Evolutionary conservation across 1,140 invertebrate genomes (phyloP).

Genomic region (Neodiprion fabricii): DNA sequence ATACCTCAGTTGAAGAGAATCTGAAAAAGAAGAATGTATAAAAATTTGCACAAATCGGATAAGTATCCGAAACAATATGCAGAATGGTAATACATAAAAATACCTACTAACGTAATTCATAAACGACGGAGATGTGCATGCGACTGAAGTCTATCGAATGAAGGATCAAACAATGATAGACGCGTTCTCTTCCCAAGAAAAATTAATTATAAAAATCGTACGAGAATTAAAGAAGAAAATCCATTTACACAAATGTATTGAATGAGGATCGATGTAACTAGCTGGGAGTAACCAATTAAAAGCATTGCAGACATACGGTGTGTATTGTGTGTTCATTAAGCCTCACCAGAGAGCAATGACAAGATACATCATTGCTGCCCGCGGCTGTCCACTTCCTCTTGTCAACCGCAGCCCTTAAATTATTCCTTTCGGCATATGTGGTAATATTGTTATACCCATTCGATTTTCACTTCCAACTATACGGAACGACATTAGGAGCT

Average conservation of each 20-base stretch:
- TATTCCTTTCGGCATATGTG: not conserved
- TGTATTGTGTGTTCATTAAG: not conserved
- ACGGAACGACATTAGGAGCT: too few species aligned
- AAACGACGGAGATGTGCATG: not conserved
- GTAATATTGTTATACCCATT: too few species aligned
- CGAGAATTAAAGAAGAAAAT: conserved; percentile 19
- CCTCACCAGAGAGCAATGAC: not conserved
- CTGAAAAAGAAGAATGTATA: not conserved
- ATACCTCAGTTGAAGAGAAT: not conserved
- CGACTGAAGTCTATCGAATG: not conserved
- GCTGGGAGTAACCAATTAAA: conserved; percentile 49
- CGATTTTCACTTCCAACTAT: too few species aligned
- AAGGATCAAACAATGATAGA: too few species aligned
- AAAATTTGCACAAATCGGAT: not conserved
- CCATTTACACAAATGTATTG: conserved; percentile 24
- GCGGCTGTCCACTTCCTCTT: not conserved
- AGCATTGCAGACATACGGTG: conserved; percentile 43
- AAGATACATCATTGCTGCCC: not conserved
- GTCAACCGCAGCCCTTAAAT: not conserved
- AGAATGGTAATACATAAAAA: not conserved
- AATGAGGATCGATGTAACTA: conserved; percentile 43
- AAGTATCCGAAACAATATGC: not conserved
- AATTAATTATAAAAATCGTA: conserved; percentile 9
- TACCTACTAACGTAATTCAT: not conserved
- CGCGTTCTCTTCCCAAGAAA: conserved; percentile 5